phyloP scores from a whole-genome alignment of 53 echinoderm and acorn worm genomes.

The Crossaster papposus region DNA sequence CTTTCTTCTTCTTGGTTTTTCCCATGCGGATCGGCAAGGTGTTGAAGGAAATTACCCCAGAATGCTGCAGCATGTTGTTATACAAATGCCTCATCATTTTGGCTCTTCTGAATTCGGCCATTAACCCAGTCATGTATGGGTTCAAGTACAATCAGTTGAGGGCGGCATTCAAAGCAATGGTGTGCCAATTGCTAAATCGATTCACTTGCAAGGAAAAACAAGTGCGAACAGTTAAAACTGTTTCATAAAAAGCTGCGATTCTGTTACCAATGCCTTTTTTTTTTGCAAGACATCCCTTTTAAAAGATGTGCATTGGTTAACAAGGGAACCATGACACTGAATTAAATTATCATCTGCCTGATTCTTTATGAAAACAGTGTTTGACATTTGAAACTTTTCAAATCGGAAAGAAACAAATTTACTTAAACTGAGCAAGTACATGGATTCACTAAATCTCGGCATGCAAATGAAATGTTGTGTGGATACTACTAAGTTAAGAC shows the following conservation, averaged over 20 bases:
- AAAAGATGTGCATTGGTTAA: too few species aligned
- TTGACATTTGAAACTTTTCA: too few species aligned
- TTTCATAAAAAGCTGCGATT: neutral
- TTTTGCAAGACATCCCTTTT: too few species aligned
- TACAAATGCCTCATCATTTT: neutral
- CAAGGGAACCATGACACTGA: too few species aligned
- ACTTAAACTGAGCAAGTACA: too few species aligned
- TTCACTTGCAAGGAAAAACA: neutral
- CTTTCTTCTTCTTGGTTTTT: constrained; percentile 26
- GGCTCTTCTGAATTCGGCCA: constrained; percentile 24
- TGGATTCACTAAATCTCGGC: too few species aligned
- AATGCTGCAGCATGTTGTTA: neutral
- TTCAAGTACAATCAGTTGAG: constrained; percentile 30
- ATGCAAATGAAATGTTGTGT: too few species aligned
- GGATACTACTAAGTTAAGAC: too few species aligned
- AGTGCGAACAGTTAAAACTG: neutral
- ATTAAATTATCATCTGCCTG: too few species aligned
- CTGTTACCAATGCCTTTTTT: too few species aligned
- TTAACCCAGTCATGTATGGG: constrained; percentile 46
- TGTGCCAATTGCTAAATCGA: neutral
- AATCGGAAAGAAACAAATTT: too few species aligned
- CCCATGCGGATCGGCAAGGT: neutral
- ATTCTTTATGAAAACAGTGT: too few species aligned
- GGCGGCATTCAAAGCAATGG: constrained; percentile 29
- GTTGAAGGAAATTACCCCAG: neutral